Percentiles rank a stretch among this genome's conserved stretches.
phyloP scores from a whole-genome alignment of 2,797 vertebrate genomes.

The Urophycis tenuis region DNA sequence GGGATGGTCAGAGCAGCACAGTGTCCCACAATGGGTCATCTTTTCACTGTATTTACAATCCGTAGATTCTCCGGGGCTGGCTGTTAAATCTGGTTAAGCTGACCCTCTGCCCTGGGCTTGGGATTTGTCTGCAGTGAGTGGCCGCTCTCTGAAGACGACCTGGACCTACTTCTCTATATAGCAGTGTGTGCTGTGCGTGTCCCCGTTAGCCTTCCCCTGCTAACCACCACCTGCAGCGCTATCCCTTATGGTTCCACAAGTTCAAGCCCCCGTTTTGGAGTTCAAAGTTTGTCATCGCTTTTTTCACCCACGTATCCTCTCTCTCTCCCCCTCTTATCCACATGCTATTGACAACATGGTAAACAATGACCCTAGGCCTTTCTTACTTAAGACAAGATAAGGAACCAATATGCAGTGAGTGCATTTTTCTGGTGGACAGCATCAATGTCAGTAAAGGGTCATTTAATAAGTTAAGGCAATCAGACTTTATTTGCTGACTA shows the following conservation, averaged over 20 bases:
- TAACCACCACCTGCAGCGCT: not conserved
- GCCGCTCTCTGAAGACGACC: conserved; percentile 45
- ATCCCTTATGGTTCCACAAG: not conserved
- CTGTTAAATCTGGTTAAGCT: conserved; percentile 65
- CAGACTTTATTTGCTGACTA: not conserved
- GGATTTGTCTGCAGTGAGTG: conserved; percentile 50
- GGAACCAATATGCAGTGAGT: not conserved
- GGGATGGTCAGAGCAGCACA: conserved; percentile 51
- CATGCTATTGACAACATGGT: not conserved
- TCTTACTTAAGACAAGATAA: not conserved
- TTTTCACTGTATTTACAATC: conserved; percentile 47
- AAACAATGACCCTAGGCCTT: not conserved
- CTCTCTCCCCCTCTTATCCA: not conserved
- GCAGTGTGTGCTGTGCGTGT: conserved; percentile 42
- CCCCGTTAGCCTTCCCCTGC: conserved; percentile 22
- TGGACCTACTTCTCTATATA: conserved; percentile 55
- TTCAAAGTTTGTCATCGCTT: not conserved
- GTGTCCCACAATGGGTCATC: conserved; percentile 29
- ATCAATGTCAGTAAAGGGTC: conserved; percentile 21
- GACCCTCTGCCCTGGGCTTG: conserved; percentile 53
- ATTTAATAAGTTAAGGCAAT: conserved; percentile 1
- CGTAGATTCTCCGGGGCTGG: conserved; percentile 37
- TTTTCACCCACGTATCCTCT: not conserved
- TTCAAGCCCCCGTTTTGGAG: not conserved
- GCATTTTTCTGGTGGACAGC: conserved; percentile 34